phyloP scores from a whole-genome alignment of 2,888 invertebrate genomes.

The Drosophila cognata region DNA sequence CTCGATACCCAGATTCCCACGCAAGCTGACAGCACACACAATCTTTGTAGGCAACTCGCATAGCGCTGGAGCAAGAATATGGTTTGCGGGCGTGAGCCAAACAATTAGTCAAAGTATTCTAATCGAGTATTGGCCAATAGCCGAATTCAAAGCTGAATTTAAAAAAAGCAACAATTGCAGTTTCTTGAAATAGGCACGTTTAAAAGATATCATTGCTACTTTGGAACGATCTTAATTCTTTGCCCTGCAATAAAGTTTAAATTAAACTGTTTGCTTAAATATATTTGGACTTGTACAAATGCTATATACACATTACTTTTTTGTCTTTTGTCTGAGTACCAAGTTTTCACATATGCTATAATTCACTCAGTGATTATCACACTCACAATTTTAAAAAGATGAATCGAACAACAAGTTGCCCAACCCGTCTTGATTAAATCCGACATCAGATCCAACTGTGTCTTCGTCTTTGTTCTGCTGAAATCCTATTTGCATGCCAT shows the following conservation, averaged over 20 bases:
- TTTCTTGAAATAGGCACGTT: neutral
- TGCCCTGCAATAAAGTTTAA: neutral
- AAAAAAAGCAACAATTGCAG: neutral
- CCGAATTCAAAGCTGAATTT: neutral
- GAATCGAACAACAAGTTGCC: neutral
- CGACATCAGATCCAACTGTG: neutral
- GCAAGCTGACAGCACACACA: conserved; percentile 8
- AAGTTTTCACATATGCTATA: neutral
- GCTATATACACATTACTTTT: neutral
- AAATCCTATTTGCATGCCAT: conserved; percentile 74
- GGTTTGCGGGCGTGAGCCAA: conserved; percentile 11
- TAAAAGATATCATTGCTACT: neutral
- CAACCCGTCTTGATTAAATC: neutral
- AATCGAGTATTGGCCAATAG: neutral
- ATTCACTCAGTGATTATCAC: neutral
- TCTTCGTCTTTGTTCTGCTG: neutral
- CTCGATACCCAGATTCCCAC: conserved; percentile 23
- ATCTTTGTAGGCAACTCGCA: conserved; percentile 39
- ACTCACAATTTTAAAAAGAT: neutral
- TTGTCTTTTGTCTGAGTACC: neutral
- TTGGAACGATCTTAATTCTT: neutral
- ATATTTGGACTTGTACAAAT: neutral
- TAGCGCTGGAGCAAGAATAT: conserved; percentile 7
- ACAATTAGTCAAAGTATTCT: conserved; percentile 40
- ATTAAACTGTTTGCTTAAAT: neutral